Evolutionary conservation across 2,888 invertebrate species (phyloP).

Genomic region (Plutella xylostella): DNA sequence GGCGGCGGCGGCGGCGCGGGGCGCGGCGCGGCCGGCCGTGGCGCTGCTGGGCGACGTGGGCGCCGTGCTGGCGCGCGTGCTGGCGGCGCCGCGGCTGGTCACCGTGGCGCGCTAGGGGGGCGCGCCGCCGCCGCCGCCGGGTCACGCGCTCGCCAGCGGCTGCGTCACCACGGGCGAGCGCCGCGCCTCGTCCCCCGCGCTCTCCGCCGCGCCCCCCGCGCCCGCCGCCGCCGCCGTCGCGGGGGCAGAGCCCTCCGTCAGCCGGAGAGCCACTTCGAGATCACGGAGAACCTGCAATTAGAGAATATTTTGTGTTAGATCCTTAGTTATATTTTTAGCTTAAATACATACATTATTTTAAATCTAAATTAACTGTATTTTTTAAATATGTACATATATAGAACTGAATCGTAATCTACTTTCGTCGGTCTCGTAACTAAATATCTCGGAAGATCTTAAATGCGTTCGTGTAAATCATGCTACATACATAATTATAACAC

Average conservation of each 20-base stretch:
- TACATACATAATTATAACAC: too few species aligned
- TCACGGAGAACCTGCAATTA: conserved; percentile 80
- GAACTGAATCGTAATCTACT: too few species aligned
- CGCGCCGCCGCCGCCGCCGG: conserved; percentile 14
- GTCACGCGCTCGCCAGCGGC: conserved; percentile 52
- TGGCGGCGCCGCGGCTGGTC: conserved; percentile 14
- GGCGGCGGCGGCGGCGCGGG: conserved; percentile 68
- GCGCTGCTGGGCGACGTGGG: conserved; percentile 6
- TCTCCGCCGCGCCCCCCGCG: conserved; percentile 56
- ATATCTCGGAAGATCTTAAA: too few species aligned
- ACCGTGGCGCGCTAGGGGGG: conserved; percentile 1
- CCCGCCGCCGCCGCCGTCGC: conserved; percentile 37
- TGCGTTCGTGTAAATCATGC: too few species aligned
- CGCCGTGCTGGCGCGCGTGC: conserved; percentile 5
- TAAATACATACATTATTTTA: background rate
- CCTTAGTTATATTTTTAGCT: background rate
- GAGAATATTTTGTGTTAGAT: too few species aligned
- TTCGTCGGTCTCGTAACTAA: too few species aligned
- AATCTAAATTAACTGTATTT: background rate
- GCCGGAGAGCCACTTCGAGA: conserved; percentile 84
- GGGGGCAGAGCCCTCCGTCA: conserved; percentile 49
- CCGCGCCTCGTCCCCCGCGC: conserved; percentile 58
- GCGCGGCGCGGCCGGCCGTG: conserved; percentile 49
- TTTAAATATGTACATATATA: background rate
- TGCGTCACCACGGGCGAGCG: conserved; percentile 67